phyloP scores from a whole-genome alignment of 2,888 invertebrate genomes.

The Himalopsyche japonica region DNA sequence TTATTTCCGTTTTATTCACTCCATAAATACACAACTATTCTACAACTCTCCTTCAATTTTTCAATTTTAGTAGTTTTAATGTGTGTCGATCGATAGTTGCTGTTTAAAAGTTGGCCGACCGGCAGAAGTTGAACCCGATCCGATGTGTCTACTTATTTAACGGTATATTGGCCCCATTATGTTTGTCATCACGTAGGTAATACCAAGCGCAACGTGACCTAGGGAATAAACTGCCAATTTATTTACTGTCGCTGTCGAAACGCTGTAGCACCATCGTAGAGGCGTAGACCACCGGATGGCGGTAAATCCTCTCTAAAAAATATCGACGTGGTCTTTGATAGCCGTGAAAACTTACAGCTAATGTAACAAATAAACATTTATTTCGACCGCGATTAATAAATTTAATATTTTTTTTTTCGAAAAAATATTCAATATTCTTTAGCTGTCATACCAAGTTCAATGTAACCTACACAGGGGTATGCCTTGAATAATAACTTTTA shows the following conservation, averaged over 20 bases:
- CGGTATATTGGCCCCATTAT: slow-evolving; percentile 8
- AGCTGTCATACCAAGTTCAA: no score
- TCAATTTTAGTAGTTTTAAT: neutral
- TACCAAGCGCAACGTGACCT: slow-evolving; percentile 25
- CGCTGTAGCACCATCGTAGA: neutral
- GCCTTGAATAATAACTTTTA: no score
- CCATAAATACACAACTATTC: no score
- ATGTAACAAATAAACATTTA: neutral
- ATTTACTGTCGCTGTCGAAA: slow-evolving; percentile 28
- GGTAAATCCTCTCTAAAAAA: slow-evolving; percentile 18
- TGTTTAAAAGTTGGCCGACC: neutral
- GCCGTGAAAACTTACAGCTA: neutral
- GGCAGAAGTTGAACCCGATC: neutral
- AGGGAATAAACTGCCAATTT: slow-evolving; percentile 33
- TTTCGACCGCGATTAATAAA: no score
- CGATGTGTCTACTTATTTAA: slow-evolving; percentile 3
- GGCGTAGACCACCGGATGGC: neutral
- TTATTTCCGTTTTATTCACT: no score
- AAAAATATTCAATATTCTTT: no score
- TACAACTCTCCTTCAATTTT: no score
- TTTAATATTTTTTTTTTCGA: no score
- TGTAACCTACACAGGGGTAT: no score
- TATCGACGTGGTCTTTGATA: slow-evolving; percentile 17
- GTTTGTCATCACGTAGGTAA: slow-evolving; percentile 31
- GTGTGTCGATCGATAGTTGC: neutral